Evolutionary conservation across 2,888 invertebrate species (phyloP).

Genomic region (Thelaira solivaga): DNA sequence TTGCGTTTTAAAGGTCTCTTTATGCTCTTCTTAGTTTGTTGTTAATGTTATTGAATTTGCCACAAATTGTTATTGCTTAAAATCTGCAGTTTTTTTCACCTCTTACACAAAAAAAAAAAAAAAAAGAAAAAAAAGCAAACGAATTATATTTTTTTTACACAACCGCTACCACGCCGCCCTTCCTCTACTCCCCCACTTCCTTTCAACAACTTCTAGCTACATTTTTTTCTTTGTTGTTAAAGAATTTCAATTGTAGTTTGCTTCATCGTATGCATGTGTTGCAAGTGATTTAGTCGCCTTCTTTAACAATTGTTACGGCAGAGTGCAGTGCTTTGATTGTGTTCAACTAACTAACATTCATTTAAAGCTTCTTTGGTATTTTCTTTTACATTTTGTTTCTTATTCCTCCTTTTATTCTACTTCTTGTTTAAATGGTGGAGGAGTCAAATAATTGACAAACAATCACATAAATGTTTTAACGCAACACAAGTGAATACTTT

Average conservation of each 20-base stretch:
- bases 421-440: slow-evolving; percentile 50
- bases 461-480: slow-evolving; percentile 65
- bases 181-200: neutral
- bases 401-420: neutral
- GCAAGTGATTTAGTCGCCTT: slow-evolving; percentile 29
- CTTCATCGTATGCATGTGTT: slow-evolving; percentile 12
- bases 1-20: slow-evolving; percentile 16
- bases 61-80: slow-evolving; percentile 62
- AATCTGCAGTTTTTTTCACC: slow-evolving; percentile 2
- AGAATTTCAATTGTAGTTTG: slow-evolving; percentile 51
- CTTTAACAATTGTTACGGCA: slow-evolving; percentile 45
- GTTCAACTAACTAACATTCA: slow-evolving; percentile 49
- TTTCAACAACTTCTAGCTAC: slow-evolving; percentile 4
- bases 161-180: too few species aligned
- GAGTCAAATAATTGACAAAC: slow-evolving; percentile 66
- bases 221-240: too few species aligned
- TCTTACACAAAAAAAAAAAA: too few species aligned
- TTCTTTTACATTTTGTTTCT: slow-evolving; percentile 11
- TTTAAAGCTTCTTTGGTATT: slow-evolving; percentile 46
- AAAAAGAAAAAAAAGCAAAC: neutral
- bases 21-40: slow-evolving; percentile 32
- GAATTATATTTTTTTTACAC: slow-evolving; percentile 1
- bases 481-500: slow-evolving; percentile 54
- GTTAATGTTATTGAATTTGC: slow-evolving; percentile 47
- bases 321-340: slow-evolving; percentile 32